phyloP scores from a whole-genome alignment of 2,888 invertebrate species.

The Drepanosiphum platanoidis region DNA sequence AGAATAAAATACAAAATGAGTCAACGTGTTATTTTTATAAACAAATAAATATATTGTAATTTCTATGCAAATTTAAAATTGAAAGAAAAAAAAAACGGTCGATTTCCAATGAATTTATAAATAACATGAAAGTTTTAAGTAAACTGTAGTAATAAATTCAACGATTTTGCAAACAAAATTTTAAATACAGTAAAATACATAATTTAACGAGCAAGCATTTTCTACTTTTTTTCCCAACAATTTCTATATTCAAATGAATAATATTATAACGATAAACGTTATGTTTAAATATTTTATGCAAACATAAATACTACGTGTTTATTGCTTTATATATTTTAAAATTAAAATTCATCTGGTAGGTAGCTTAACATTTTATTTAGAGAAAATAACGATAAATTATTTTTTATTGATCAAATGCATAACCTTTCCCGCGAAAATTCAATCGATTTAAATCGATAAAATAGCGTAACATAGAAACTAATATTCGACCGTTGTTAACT shows the following conservation, averaged over 20 bases:
- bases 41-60: background rate
- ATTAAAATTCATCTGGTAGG: too few species aligned
- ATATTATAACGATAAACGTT: background rate
- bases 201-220: background rate
- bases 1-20: background rate
- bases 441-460: too few species aligned
- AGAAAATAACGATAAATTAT: too few species aligned
- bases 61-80: background rate
- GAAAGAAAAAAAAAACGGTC: background rate
- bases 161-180: background rate
- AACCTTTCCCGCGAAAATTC: too few species aligned
- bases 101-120: background rate
- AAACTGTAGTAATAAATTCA: background rate
- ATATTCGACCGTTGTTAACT: too few species aligned
- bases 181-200: background rate
- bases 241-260: background rate
- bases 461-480: too few species aligned
- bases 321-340: too few species aligned
- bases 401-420: too few species aligned
- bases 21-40: background rate
- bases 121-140: conserved; percentile 8
- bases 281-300: too few species aligned
- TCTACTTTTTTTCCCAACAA: background rate
- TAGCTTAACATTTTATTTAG: too few species aligned
- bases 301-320: too few species aligned